Base-by-base conservation (phyloP, 1,140 invertebrate genomes). In the Pogonomyrmex californicus region DNA sequence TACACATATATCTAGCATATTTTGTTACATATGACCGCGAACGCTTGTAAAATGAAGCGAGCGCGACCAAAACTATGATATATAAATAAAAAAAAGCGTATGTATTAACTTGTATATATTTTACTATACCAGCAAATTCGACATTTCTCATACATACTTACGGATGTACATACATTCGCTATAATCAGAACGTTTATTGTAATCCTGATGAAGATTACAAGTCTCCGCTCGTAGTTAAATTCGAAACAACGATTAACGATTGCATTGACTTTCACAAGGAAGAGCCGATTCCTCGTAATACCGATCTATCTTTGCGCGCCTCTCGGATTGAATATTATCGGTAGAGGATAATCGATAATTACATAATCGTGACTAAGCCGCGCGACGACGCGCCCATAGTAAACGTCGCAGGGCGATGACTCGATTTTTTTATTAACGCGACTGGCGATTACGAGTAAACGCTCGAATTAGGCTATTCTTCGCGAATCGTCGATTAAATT, bases 401-500 rank as follows among this genome's bases (percentile, higher is more conserved):
- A 51, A 82, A 44, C 10, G 23, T n/a, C 12, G 23, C 2, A 63
- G 47, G n/a, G 76, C 85, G 77, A 87, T 73, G 38, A n/a, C 33
- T 30, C 30, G 23, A 10, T 76, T 76, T 60, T 63, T 56, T 56
- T 56, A 23, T 36, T 56, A 36, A 66, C 78, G 49, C 14, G 6
- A 60, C 56, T 76, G 66, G 36, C 70, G 65, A 82, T 90, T 78
- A 90, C 70, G 71, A 90, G 58, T 65, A 79, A 79, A 62, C 49
- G 56, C 58, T 76, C 73, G 17, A 76, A 86, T 90, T 91, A 91
- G 86, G 89, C 90, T 91, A 83, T 85, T 83, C 54, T 81, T 86
- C 78, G 47, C 33, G 30, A 65, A 54, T 68, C 89, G 86, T 91
- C 73, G 87, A 89, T 93, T 94, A 93, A 92, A 93, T 94, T 94